Conservation (phyloP, 2,797 vertebrate species). For the Gymnopithys bicolor region DNA sequence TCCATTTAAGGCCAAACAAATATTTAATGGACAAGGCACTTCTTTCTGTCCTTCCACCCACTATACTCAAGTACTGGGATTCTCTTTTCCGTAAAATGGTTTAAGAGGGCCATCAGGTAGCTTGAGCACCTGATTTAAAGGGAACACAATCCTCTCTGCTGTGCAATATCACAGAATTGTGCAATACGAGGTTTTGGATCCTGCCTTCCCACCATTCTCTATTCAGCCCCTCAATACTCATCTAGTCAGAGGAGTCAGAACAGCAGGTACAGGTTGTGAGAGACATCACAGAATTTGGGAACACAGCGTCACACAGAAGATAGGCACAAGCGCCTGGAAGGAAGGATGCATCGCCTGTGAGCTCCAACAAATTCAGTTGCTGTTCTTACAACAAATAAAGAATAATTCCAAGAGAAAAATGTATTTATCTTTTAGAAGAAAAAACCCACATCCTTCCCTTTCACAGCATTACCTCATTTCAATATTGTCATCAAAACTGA, state of each 20-base stretch:
- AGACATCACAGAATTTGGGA: not conserved
- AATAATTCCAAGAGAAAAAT: not conserved
- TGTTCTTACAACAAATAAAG: not conserved
- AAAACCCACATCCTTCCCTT: not conserved
- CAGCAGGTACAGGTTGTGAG: accelerated
- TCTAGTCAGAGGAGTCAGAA: not conserved
- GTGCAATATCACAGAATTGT: not conserved
- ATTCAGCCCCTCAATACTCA: not conserved
- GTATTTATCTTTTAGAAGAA: not conserved
- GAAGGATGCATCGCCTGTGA: not conserved
- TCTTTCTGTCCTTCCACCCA: not conserved
- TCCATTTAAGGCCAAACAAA: not conserved
- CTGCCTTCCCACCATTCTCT: not conserved
- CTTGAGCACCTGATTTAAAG: not conserved
- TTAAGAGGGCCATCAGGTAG: not conserved
- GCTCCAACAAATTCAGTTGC: not conserved
- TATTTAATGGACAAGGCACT: not conserved
- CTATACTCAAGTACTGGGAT: not conserved
- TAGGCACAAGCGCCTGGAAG: not conserved
- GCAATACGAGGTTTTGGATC: not conserved
- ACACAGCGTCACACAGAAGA: not conserved
- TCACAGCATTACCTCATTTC: not conserved
- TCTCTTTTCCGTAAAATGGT: not conserved
- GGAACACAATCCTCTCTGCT: not conserved
- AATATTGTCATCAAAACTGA: not conserved